These are phyloP conservation scores for Nymphalis io DNA, from an alignment of 1,140 invertebrate species.

Conservation along the genomic window DNA sequence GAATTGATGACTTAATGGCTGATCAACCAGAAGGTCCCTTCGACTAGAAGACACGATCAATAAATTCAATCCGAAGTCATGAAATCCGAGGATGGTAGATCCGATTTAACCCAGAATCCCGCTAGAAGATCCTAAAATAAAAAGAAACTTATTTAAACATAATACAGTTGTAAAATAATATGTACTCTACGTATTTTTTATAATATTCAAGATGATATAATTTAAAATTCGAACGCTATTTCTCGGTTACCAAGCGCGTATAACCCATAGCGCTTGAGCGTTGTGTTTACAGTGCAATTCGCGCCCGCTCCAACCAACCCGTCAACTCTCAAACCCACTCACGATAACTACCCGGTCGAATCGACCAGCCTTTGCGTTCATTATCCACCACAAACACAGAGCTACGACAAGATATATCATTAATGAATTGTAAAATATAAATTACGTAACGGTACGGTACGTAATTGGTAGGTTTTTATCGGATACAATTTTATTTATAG, in stretches of 20 bases:
- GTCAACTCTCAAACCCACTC: background rate
- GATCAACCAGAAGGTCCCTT: background rate
- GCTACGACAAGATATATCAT: background rate
- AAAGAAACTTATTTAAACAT: too few species aligned
- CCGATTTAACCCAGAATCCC: too few species aligned
- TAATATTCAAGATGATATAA: too few species aligned
- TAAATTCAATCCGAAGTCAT: too few species aligned
- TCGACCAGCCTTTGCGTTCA: background rate
- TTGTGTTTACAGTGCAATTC: slow-evolving; percentile 25
- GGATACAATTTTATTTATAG: too few species aligned
- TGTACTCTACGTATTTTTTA: too few species aligned
- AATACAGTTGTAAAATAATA: too few species aligned
- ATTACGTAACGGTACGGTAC: too few species aligned
- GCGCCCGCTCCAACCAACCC: background rate
- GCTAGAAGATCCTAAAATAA: too few species aligned
- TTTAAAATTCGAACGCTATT: background rate
- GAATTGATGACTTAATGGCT: background rate
- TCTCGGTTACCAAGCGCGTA: background rate
- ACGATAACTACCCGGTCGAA: slow-evolving; percentile 2
- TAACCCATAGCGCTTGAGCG: slow-evolving; percentile 3
- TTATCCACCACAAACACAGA: background rate
- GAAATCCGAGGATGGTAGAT: too few species aligned
- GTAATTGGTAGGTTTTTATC: too few species aligned
- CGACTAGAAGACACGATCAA: too few species aligned
- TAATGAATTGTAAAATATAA: background rate